These are phyloP conservation scores for Ceratosolen fusciceps DNA, from an alignment of 1,140 invertebrate genomes.

Conservation along the genomic window DNA sequence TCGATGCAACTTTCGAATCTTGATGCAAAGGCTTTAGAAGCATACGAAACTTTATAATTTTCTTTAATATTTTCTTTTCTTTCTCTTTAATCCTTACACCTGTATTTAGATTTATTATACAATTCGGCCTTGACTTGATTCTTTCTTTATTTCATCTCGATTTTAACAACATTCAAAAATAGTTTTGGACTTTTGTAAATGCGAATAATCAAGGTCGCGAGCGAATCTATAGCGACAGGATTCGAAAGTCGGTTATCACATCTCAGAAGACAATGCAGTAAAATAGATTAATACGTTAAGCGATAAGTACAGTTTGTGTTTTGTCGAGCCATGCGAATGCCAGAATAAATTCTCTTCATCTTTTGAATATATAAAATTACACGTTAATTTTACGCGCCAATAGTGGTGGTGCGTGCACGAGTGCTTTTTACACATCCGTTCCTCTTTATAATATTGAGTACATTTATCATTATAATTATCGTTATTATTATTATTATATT, in stretches of 20 bases:
- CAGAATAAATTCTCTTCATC: conserved; percentile 22
- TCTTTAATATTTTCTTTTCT: neutral
- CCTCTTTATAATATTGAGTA: neutral
- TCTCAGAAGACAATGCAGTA: conserved; percentile 15
- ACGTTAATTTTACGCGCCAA: neutral
- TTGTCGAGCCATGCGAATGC: conserved; percentile 28
- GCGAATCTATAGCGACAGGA: neutral
- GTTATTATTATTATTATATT: too few relatives aligned
- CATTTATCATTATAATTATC: too few relatives aligned
- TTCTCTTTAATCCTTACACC: neutral
- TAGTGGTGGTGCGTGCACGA: too few relatives aligned
- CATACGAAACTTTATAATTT: neutral
- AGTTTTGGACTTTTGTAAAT: conserved; percentile 5
- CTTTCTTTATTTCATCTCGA: neutral
- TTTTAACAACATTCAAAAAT: conserved; percentile 8
- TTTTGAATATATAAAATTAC: conserved; percentile 29
- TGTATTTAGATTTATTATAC: neutral
- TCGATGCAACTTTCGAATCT: conserved; percentile 29
- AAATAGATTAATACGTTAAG: conserved; percentile 22
- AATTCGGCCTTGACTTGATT: neutral
- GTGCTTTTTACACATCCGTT: neutral
- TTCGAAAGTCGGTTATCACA: conserved; percentile 27
- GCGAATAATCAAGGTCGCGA: neutral
- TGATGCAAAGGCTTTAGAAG: conserved; percentile 26
- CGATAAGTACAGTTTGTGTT: conserved; percentile 29